Evolutionary conservation across 1,140 invertebrate genomes (phyloP).

Genomic region (Microplitis mediator): DNA sequence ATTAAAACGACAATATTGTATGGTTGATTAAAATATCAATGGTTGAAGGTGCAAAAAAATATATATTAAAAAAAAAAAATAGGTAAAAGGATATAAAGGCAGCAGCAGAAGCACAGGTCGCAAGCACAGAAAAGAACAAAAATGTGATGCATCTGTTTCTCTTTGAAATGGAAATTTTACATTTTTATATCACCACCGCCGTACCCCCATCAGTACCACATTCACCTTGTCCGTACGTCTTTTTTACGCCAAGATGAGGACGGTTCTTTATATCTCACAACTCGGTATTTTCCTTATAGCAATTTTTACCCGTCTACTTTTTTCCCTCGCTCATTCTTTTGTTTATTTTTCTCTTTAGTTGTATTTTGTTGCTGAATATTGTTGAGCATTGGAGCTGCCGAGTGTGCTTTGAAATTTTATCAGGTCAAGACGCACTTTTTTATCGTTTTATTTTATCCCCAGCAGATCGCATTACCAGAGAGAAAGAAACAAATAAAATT

Average conservation of each 20-base stretch:
- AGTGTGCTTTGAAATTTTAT: constrained; percentile 13
- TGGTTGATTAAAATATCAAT: background rate
- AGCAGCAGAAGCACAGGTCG: background rate
- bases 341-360: background rate
- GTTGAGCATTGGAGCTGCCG: background rate
- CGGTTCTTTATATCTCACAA: background rate
- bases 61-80: background rate
- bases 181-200: constrained; percentile 20
- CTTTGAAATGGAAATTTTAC: constrained; percentile 29
- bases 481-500: too few species aligned
- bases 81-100: background rate
- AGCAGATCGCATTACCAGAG: too few species aligned
- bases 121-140: constrained; percentile 8
- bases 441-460: background rate
- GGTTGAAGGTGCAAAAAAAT: background rate
- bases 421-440: constrained; percentile 10
- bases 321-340: background rate
- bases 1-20: background rate
- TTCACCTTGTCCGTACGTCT: background rate
- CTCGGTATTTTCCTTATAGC: constrained; percentile 2
- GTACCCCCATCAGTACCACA: background rate
- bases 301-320: background rate
- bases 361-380: background rate
- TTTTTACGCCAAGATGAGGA: background rate
- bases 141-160: constrained; percentile 26